These are phyloP conservation scores for Salvelinus alpinus DNA, from an alignment of 2,113 vertebrate genomes.

Conservation along the genomic window DNA sequence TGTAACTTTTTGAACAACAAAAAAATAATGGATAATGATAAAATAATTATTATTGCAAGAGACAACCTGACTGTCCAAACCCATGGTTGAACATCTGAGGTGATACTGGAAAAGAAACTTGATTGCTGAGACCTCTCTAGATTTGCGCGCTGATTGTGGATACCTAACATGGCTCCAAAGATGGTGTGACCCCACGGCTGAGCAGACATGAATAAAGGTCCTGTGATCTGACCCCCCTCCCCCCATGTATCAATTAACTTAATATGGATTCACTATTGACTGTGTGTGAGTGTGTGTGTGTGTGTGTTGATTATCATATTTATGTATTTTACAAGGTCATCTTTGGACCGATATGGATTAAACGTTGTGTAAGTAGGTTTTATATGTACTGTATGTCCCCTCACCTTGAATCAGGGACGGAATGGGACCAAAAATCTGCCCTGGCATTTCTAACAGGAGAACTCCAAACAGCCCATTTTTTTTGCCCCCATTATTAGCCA, in stretches of 20 bases:
- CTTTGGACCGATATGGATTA: too few species aligned
- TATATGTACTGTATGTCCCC: too few species aligned
- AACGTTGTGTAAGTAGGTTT: too few species aligned
- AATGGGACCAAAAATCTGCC: too few species aligned
- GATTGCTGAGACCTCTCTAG: slow-evolving; percentile 57
- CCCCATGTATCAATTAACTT: slow-evolving; percentile 56
- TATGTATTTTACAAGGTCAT: too few species aligned
- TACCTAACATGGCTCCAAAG: slow-evolving; percentile 69
- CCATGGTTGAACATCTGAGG: slow-evolving; percentile 50
- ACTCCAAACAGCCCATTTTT: too few species aligned
- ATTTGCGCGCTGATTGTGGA: slow-evolving; percentile 63
- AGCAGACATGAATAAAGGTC: slow-evolving; percentile 81
- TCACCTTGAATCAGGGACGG: too few species aligned
- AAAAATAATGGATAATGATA: slow-evolving; percentile 55
- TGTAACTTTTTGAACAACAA: slow-evolving; percentile 86
- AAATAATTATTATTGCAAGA: slow-evolving; percentile 44
- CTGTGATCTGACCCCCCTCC: slow-evolving; percentile 78
- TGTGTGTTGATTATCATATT: not conserved
- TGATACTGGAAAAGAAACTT: slow-evolving; percentile 63
- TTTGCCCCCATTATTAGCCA: too few species aligned
- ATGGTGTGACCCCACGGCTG: slow-evolving; percentile 70
- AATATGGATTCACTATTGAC: slow-evolving; percentile 35
- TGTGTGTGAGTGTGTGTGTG: slow-evolving; percentile 30
- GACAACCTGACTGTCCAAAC: slow-evolving; percentile 53
- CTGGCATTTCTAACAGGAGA: too few species aligned